Base-by-base conservation (phyloP, 2,888 invertebrate genomes). In the Shargacucullia verbasci region DNA sequence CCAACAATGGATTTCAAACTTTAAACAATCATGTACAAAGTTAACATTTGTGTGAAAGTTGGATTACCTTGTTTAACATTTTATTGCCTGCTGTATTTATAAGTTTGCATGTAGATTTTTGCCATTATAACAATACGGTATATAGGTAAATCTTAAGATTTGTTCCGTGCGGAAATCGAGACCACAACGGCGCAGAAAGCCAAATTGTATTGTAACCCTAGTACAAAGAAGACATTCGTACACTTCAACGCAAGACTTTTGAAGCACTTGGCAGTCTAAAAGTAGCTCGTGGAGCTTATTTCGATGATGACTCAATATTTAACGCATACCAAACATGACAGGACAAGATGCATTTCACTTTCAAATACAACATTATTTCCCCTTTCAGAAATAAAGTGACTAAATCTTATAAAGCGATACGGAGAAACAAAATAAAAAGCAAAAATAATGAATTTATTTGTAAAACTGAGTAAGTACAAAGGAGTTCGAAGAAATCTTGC, bases 381-480 rank as follows among this genome's bases (percentile, higher is more conserved):
- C 25, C 14, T 48, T 41, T 35, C 35, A 14, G 20, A 55, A 52
- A 47, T 35, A 12, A 46, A 53, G 39, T 14, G 31, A 39, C 27
- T 34, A 15, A 37, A 41, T 37, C 2, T n/a, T 8, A 33, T 34
- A 48, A 37, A 63, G 48, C 31, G 2, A 57, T 34, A 38, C 33
- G n/a, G 27, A 49, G 38, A 66, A 44, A 47, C 14, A 52, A 52
- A 39, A 54, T 13, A 27, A 62, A 41, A 40, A 29, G 11, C 15
- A 31, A 9, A 46, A 59, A 41, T 59, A 61, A 65, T 59, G 54
- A 49, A 59, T 70, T 61, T 54, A 52, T 59, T 60, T 64, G 43
- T 44, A 15, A 37, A n/a, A 61, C 53, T 59, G 67, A 60, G 55
- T 70, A 60, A 66, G 46, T 54, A 55, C 46, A 37, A 48, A 53